Evolutionary conservation across 2,113 vertebrate genomes (phyloP).

Genomic region (Clarias macrocephalus): DNA sequence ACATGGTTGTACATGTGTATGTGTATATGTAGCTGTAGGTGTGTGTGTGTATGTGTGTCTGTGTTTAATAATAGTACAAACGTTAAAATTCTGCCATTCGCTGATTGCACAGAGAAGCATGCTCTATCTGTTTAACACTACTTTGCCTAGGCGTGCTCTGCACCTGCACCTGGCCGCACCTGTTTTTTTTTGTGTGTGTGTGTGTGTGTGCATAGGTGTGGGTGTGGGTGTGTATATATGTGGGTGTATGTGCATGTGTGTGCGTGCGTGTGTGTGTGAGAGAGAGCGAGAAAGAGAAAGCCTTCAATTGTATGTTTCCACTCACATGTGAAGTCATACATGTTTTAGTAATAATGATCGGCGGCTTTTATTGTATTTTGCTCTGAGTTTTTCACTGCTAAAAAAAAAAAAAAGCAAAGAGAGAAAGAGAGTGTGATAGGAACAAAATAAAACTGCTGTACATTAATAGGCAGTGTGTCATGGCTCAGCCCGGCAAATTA

Average conservation of each 20-base stretch:
- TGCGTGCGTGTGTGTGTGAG: neutral
- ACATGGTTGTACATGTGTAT: neutral
- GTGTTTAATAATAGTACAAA: conserved; percentile 52
- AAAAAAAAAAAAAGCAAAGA: neutral
- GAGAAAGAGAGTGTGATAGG: neutral
- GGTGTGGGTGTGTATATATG: neutral
- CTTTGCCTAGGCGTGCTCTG: conserved; percentile 54
- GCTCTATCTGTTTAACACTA: conserved; percentile 49
- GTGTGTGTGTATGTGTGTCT: conserved; percentile 15
- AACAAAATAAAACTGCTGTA: neutral
- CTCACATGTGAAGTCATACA: neutral
- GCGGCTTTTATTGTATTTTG: neutral
- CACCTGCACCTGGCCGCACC: conserved; percentile 57
- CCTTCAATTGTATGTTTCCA: neutral
- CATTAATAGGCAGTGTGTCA: neutral
- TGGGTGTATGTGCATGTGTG: conserved; percentile 1
- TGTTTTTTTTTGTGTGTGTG: conserved; percentile 34
- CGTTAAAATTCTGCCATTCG: conserved; percentile 48
- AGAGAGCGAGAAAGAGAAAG: neutral
- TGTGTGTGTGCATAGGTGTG: neutral
- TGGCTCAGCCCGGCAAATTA: neutral
- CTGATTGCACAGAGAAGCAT: conserved; percentile 54
- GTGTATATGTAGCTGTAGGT: neutral
- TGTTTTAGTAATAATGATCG: neutral
- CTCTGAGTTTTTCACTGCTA: neutral